Evolutionary conservation across 2,797 vertebrate species (phyloP), one percentile per base, ranked within the genome.

Genomic region (Merluccius polli): DNA sequence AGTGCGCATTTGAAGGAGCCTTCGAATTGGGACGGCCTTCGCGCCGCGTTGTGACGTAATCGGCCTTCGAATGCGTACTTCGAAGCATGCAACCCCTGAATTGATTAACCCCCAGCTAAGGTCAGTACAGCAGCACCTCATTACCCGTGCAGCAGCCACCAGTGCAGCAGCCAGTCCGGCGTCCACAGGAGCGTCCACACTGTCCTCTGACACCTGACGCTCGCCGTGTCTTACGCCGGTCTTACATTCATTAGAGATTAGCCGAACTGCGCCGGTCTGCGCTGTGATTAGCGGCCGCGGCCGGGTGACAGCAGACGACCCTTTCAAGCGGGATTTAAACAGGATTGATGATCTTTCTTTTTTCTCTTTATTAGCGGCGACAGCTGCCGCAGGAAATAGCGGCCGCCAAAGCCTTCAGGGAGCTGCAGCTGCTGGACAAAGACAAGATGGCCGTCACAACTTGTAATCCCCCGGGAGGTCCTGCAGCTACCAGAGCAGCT

Each of bases 341-440:
- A 81, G 78, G 81, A 83, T 83, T 85, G 82, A 79, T 89, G 79
- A 44, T 83, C 71, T 82, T n/a, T n/a, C n/a, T 88, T 38, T 74
- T 81, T 68, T 77, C 75, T 84, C 85, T 87, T 89, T 83, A 89
- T 82, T 76, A 75, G 33, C 35, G 38, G 27, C 24, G 78, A 32
- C 89, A 89, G 87, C 83, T 86, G 87, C 70, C 74, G 73, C 30
- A n/a, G 77, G 84, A 87, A 86, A 85, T 73, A 74, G 86, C 81
- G 70, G 69, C 75, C 78, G 44, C 73, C 79, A 65, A 81, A 73
- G 87, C 79, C 81, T 77, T 10, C 71, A 81, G 74, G 31, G 78
- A 78, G 75, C 73, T 73, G 63, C 78, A 76, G 78, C 84, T 82
- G 82, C 82, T 88, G 79, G 84, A 82, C 83, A 84, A 75, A 75